Evolutionary conservation across 1,140 invertebrate genomes (phyloP), one percentile per base, ranked within the genome.

Genomic region (Megalopta genalis): DNA sequence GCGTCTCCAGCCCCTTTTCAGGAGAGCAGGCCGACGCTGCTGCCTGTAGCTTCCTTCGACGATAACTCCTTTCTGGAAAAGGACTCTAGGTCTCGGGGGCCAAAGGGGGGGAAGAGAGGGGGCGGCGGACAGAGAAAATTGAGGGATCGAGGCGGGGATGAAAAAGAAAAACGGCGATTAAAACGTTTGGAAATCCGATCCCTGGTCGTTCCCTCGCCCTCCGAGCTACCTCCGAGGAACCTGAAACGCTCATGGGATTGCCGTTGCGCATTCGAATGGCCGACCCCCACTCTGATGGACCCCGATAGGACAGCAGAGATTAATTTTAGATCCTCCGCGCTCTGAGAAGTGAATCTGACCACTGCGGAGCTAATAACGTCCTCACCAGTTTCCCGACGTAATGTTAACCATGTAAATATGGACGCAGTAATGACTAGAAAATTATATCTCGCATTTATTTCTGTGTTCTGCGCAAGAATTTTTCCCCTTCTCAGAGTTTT

Each of bases 31-130:
- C 86, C 85, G 84, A 75, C 70, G 73, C 71, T 60, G 76, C 82
- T 80, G 87, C 86, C 86, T 88, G 88, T 88, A 88, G 86, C 88
- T 91, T 88, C 87, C 88, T 87, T 77, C 86, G 80, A 80, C 88
- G 89, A 91, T 92, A 91, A 92, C 90, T 92, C 90, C 86, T 91
- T 91, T 87, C 87, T 73, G 70, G 70, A 85, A 79, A 84, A 86
- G 85, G 75, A 74, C 57, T 68, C 60, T n/a, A 12, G 32, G 32
- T 32, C 65, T 54, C 27, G 59, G 9, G 32, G 16, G 66, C 77
- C 49, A 21, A 6, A n/a, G 10, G 68, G 72, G 59, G 74, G 60
- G 37, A 46, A 80, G 54, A 39, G 6, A 21, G 62, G 46, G 54
- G 49, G 6, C 21, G 64, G 46, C 10, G 42, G 27, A 78, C 14